phyloP scores from a whole-genome alignment of 2,888 invertebrate species.

The Cyaniris semiargus region DNA sequence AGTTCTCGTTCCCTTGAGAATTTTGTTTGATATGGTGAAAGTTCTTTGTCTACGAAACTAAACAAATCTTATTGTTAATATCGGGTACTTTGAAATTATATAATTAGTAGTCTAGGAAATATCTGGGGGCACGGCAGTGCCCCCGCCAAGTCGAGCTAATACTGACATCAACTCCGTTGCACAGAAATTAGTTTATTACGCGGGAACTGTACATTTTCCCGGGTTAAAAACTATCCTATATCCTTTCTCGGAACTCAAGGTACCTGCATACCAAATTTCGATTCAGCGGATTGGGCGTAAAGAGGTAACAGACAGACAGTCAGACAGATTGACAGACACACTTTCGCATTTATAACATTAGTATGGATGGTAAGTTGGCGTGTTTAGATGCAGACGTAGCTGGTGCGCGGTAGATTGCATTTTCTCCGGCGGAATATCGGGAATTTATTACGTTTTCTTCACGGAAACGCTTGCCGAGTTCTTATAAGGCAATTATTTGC shows the following conservation, averaged over 20 bases:
- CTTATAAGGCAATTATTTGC: not conserved
- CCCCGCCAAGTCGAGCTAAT: no score
- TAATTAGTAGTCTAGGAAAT: not conserved
- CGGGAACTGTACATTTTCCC: no score
- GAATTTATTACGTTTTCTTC: conserved; percentile 1
- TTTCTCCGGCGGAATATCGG: not conserved
- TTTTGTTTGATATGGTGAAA: not conserved
- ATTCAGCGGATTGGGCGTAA: no score
- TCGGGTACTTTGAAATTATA: not conserved
- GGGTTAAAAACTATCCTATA: no score
- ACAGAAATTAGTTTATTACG: no score
- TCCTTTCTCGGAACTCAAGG: no score
- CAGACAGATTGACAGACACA: no score
- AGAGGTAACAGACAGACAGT: no score
- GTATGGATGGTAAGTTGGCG: not conserved
- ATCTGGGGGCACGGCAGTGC: no score
- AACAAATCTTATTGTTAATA: not conserved
- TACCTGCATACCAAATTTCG: no score
- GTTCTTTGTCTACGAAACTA: not conserved
- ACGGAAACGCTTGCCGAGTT: conserved; percentile 15
- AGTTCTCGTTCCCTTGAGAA: not conserved
- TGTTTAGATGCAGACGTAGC: not conserved
- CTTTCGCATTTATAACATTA: no score
- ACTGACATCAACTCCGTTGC: not conserved
- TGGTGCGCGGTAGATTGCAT: conserved; percentile 7